Evolutionary conservation across 1,140 invertebrate species (phyloP).

Genomic region (Saccostrea cuccullata): DNA sequence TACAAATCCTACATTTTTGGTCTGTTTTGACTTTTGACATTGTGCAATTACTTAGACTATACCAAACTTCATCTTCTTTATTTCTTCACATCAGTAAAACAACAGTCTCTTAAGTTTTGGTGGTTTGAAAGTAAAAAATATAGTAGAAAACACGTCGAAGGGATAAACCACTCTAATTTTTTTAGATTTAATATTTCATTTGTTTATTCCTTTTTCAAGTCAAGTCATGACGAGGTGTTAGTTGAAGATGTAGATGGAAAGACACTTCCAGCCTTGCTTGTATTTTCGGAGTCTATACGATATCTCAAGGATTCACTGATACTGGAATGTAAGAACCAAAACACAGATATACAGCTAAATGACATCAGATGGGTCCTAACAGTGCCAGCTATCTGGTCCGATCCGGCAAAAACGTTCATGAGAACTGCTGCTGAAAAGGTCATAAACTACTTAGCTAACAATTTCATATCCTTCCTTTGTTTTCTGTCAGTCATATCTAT

Average conservation of each 20-base stretch:
- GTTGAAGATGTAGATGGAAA: background rate
- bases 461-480: too few relatives aligned
- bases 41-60: too few relatives aligned
- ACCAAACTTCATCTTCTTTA: too few relatives aligned
- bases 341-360: background rate
- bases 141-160: too few relatives aligned
- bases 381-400: slow-evolving; percentile 44
- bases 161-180: too few relatives aligned
- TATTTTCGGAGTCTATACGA: slow-evolving; percentile 45
- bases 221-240: background rate
- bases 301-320: slow-evolving; percentile 38
- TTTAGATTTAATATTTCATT: too few relatives aligned
- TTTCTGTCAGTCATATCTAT: too few relatives aligned
- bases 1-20: too few relatives aligned
- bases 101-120: too few relatives aligned
- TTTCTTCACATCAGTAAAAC: too few relatives aligned
- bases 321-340: background rate
- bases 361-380: slow-evolving; percentile 41
- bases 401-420: slow-evolving; percentile 47
- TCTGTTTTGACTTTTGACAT: too few relatives aligned
- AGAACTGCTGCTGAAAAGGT: slow-evolving; percentile 41
- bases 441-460: background rate
- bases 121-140: too few relatives aligned
- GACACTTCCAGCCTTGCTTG: slow-evolving; percentile 14
- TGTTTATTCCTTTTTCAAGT: background rate